Conservation (phyloP, 2,797 vertebrate species). For the Onychomys torridus region DNA sequence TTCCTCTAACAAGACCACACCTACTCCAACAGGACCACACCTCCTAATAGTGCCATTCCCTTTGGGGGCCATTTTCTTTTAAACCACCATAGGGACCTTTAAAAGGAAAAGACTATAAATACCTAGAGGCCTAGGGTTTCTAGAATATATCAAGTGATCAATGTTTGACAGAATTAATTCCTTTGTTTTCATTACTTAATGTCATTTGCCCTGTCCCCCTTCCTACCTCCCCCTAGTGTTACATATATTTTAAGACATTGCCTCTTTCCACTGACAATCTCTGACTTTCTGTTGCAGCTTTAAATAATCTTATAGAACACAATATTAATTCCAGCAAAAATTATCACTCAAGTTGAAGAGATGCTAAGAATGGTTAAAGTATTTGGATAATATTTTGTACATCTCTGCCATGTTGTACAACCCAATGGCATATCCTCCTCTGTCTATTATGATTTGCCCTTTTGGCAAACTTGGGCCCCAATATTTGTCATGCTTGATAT, state of each 20-base stretch:
- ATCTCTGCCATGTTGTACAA: not conserved
- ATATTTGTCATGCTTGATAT: constrained; percentile 65
- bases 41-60: not conserved
- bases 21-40: not conserved
- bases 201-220: not conserved
- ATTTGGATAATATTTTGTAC: constrained; percentile 49
- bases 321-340: not conserved
- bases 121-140: not conserved
- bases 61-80: not conserved
- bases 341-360: not conserved
- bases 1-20: not conserved
- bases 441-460: constrained; percentile 55
- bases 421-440: constrained; percentile 29
- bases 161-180: constrained; percentile 27
- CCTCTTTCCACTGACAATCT: not conserved
- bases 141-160: not conserved
- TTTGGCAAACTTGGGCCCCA: constrained; percentile 37
- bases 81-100: not conserved
- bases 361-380: not conserved
- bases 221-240: not conserved
- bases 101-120: not conserved
- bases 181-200: constrained; percentile 10
- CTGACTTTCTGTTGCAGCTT: not conserved
- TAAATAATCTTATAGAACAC: constrained; percentile 35
- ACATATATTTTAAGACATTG: not conserved